Evolutionary conservation across 37 sponge, comb jelly and placozoan species (phyloP).

Genomic region (Cliona cf. orientalis): DNA sequence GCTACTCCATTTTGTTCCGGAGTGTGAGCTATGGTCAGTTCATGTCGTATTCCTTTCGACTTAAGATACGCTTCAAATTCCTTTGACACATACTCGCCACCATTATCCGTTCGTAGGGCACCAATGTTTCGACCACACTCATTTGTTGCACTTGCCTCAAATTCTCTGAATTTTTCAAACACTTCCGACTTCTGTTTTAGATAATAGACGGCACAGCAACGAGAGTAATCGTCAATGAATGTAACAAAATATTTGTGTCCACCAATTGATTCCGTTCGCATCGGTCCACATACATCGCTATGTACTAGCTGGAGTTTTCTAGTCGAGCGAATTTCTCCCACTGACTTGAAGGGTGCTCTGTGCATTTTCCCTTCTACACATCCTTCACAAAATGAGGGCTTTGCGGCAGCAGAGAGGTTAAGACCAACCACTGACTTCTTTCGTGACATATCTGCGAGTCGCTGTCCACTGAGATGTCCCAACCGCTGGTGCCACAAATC

Average conservation of each 20-base stretch:
- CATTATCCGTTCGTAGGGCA: constrained; percentile 51
- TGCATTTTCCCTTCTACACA: constrained; percentile 64
- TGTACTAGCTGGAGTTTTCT: constrained; percentile 54
- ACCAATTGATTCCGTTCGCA: constrained; percentile 66
- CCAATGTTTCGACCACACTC: constrained; percentile 34
- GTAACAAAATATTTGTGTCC: constrained; percentile 70
- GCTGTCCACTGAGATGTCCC: constrained; percentile 47
- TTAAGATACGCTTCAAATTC: constrained; percentile 57
- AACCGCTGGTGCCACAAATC: constrained; percentile 63
- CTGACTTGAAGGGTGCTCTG: constrained; percentile 43
- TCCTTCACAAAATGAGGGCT: constrained; percentile 60
- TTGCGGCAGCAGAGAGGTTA: constrained; percentile 10
- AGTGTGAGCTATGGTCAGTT: constrained; percentile 52
- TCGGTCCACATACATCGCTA: constrained; percentile 68
- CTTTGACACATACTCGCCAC: constrained; percentile 57
- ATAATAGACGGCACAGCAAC: constrained; percentile 61
- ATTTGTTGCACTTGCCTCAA: constrained; percentile 54
- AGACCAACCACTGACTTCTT: constrained; percentile 25
- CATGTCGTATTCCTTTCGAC: constrained; percentile 48
- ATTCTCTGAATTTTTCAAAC: constrained; percentile 65
- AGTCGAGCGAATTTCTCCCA: constrained; percentile 48
- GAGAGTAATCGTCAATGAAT: constrained; percentile 67
- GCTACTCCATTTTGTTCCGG: constrained; percentile 76
- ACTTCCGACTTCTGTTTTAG: constrained; percentile 54
- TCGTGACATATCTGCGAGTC: not conserved